Evolutionary conservation across 2,113 vertebrate species (phyloP).

Genomic region (Pygoscelis antarcticus): DNA sequence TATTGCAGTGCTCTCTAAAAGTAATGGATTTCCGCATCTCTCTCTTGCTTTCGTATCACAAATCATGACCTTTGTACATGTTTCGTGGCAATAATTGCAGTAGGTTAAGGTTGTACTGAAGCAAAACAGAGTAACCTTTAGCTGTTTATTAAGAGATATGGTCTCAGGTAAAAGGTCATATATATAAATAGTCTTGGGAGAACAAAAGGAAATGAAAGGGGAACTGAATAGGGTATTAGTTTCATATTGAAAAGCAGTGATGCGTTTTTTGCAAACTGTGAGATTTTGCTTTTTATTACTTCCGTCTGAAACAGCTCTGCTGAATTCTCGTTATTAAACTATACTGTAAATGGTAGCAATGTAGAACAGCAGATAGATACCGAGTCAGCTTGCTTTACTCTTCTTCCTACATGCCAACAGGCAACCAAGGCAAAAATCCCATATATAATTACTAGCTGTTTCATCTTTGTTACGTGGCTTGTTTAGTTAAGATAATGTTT

Average conservation of each 20-base stretch:
- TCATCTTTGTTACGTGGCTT: not conserved
- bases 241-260: not conserved
- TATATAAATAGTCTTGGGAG: conserved; percentile 11
- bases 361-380: not conserved
- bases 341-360: not conserved
- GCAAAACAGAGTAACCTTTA: conserved; percentile 4
- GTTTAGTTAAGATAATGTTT: not conserved
- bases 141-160: not conserved
- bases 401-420: not conserved
- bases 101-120: not conserved
- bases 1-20: not conserved
- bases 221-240: not conserved
- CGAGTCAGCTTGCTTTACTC: not conserved
- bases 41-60: not conserved
- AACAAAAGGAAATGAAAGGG: conserved; percentile 35
- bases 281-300: not conserved
- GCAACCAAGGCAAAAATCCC: not conserved
- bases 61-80: not conserved
- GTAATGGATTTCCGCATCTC: conserved; percentile 10
- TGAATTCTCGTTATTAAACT: not conserved
- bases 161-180: conserved; percentile 42
- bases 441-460: not conserved
- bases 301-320: not conserved
- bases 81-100: not conserved
- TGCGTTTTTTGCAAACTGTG: not conserved